phyloP scores from a whole-genome alignment of 2,113 vertebrate species.

The Peromyscus leucopus region DNA sequence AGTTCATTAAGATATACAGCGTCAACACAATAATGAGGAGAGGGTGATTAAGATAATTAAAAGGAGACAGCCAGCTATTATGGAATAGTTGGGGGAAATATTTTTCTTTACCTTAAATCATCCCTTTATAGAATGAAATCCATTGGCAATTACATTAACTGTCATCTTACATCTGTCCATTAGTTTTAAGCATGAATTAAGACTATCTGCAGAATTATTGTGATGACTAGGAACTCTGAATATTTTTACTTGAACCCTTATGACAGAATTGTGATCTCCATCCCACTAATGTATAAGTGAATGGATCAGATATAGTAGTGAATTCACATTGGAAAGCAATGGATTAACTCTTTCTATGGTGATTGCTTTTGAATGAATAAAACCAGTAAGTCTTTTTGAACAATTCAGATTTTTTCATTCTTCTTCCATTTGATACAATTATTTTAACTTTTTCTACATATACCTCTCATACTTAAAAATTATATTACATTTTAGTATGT shows the following conservation, averaged over 20 bases:
- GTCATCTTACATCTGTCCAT: neutral
- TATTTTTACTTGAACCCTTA: slow-evolving; percentile 42
- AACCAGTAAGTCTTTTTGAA: slow-evolving; percentile 4
- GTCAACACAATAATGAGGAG: slow-evolving; percentile 73
- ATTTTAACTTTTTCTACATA: slow-evolving; percentile 24
- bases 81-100: slow-evolving; percentile 47
- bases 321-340: slow-evolving; percentile 17
- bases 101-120: slow-evolving; percentile 27
- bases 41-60: slow-evolving; percentile 76
- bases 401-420: slow-evolving; percentile 46
- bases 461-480: neutral
- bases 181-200: slow-evolving; percentile 39
- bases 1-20: slow-evolving; percentile 81
- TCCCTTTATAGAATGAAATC: neutral
- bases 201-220: slow-evolving; percentile 54
- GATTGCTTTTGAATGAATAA: slow-evolving; percentile 45
- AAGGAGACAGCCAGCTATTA: slow-evolving; percentile 66
- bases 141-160: slow-evolving; percentile 16
- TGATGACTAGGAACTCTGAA: slow-evolving; percentile 7
- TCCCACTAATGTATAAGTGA: neutral
- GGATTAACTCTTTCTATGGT: slow-evolving; percentile 4
- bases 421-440: slow-evolving; percentile 36
- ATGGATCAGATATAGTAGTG: neutral
- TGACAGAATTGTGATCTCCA: slow-evolving; percentile 33
- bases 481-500: neutral